Percentiles rank a stretch among this genome's conserved stretches.
Evolutionary conservation across 2,113 vertebrate species (phyloP).

Genomic region (Albula goreensis): DNA sequence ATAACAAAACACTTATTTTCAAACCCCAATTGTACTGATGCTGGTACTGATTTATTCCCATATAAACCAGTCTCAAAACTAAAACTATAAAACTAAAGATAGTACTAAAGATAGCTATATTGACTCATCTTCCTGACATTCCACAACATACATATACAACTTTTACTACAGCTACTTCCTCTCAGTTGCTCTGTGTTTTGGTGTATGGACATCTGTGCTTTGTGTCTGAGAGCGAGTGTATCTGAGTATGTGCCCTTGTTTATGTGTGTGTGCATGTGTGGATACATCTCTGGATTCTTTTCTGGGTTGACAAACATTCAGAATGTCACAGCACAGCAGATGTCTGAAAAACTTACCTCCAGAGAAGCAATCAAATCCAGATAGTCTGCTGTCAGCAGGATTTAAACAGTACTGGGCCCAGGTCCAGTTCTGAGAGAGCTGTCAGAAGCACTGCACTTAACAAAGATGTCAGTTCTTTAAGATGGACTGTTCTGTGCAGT

Average conservation of each 20-base stretch:
- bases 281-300: background rate
- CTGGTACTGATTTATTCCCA: no score
- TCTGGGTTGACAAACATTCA: no score
- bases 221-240: background rate
- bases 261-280: background rate
- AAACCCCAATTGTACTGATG: no score
- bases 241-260: background rate
- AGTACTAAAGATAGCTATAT: no score
- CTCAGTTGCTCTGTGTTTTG: no score
- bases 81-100: no score
- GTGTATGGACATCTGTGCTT: no score
- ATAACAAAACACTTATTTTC: no score
- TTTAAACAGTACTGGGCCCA: background rate
- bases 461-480: background rate
- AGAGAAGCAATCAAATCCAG: background rate
- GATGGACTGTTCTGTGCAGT: background rate
- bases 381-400: background rate
- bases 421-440: background rate
- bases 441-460: background rate
- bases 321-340: no score
- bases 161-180: background rate
- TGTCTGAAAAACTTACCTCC: background rate
- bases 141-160: background rate
- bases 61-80: no score
- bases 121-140: no score